phyloP scores from a whole-genome alignment of 2,797 vertebrate species.

The Chaunax sp. region DNA sequence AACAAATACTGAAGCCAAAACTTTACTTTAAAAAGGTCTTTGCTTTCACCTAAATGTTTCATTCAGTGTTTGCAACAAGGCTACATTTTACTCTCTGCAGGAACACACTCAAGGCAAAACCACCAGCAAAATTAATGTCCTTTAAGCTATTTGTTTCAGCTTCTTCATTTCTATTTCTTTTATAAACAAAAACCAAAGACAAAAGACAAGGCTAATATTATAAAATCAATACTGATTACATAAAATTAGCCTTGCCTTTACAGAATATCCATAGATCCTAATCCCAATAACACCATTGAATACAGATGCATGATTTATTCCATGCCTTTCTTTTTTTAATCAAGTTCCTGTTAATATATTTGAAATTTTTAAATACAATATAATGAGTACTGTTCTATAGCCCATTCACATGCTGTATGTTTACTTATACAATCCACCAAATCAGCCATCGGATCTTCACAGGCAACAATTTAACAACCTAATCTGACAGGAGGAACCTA shows the following conservation, averaged over 20 bases:
- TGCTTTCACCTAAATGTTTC: neutral
- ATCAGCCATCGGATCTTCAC: conserved; percentile 34
- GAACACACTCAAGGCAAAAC: neutral
- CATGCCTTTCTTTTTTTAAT: neutral
- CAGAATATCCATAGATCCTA: neutral
- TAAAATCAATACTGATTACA: neutral
- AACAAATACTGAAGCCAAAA: neutral
- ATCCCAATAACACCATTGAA: neutral
- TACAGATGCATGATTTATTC: neutral
- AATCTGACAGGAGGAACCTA: conserved; percentile 26
- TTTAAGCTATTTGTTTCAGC: too few relatives aligned
- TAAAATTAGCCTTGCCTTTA: neutral
- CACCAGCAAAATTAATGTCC: conserved; percentile 2
- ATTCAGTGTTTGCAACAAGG: neutral
- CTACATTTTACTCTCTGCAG: conserved; percentile 12
- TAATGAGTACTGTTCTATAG: neutral
- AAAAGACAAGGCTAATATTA: too few relatives aligned
- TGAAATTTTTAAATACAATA: conserved; percentile 9
- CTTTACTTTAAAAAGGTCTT: neutral
- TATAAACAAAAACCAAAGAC: too few relatives aligned
- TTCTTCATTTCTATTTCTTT: too few relatives aligned
- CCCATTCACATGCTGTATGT: neutral
- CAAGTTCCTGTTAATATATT: neutral
- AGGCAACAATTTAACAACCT: conserved; percentile 36
- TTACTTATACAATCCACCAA: neutral